These are phyloP conservation scores for Tragelaphus buxtoni DNA, from an alignment of 2,113 vertebrate genomes.

Conservation along the genomic window DNA sequence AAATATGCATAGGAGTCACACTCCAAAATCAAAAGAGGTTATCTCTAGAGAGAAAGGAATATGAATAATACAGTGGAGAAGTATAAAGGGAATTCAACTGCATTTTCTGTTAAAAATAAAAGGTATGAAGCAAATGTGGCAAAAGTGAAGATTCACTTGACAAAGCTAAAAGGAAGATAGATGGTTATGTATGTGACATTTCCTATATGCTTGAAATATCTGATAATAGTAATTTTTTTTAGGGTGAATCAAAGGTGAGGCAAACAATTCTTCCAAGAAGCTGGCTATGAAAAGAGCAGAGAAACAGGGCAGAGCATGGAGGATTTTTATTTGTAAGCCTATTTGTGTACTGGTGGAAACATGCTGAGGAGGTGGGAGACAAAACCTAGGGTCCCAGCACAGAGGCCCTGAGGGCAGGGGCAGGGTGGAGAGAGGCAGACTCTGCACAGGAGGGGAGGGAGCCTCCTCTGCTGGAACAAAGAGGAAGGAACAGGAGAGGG, in stretches of 20 bases:
- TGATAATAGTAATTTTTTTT: background rate
- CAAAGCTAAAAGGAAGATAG: constrained; percentile 2
- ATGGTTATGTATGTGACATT: background rate
- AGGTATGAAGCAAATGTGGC: background rate
- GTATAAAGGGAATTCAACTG: background rate
- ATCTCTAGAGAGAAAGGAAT: background rate
- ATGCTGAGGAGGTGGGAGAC: background rate
- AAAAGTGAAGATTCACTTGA: background rate
- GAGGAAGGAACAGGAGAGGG: background rate
- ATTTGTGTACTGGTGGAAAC: background rate
- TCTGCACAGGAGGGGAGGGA: background rate
- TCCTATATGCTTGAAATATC: background rate
- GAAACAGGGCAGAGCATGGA: background rate
- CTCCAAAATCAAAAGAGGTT: constrained; percentile 4
- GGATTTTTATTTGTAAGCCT: background rate
- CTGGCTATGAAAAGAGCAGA: background rate
- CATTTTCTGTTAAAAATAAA: constrained; percentile 7
- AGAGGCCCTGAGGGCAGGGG: background rate
- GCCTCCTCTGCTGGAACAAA: background rate
- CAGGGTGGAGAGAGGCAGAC: background rate
- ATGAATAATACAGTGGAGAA: background rate
- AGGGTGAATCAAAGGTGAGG: constrained; percentile 3
- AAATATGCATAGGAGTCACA: background rate
- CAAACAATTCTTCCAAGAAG: background rate
- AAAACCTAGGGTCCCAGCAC: background rate